Conservation (phyloP, 2,797 vertebrate genomes). For the Ceryle rudis region DNA sequence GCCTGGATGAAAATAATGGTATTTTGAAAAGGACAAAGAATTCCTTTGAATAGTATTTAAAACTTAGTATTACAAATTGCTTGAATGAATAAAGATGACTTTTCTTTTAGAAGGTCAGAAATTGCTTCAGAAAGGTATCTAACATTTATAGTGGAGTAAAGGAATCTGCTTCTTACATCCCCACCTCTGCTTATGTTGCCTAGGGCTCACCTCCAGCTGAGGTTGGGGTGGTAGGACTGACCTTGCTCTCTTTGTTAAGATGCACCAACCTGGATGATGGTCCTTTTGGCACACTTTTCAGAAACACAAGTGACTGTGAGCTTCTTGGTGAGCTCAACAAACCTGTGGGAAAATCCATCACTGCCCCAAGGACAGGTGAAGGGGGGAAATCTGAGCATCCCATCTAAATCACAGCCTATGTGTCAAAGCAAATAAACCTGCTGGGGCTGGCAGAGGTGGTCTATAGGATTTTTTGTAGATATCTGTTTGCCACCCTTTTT, state of each 20-base stretch:
- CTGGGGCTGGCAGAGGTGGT: not conserved
- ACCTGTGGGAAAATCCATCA: not conserved
- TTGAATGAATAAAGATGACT: slow-evolving; percentile 7
- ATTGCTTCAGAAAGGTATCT: not conserved
- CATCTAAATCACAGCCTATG: accelerated
- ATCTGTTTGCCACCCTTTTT: not conserved
- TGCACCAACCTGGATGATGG: too few relatives aligned
- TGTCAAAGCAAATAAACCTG: not conserved
- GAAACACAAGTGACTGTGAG: accelerated
- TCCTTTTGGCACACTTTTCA: accelerated
- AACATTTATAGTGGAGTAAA: not conserved
- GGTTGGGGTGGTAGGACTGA: not conserved
- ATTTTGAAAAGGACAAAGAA: slow-evolving; percentile 48
- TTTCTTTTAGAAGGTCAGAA: slow-evolving; percentile 56
- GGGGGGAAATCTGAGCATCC: not conserved
- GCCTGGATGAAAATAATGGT: not conserved
- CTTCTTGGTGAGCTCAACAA: not conserved
- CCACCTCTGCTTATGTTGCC: not conserved
- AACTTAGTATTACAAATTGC: slow-evolving; percentile 17
- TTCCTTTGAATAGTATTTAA: slow-evolving; percentile 50
- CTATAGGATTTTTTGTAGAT: not conserved
- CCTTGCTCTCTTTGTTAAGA: not conserved
- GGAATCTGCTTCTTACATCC: not conserved
- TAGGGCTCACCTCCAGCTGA: not conserved
- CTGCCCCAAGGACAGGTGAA: not conserved